Evolutionary conservation across 2,888 invertebrate genomes (phyloP).

Genomic region (Rhamnusium bicolor): DNA sequence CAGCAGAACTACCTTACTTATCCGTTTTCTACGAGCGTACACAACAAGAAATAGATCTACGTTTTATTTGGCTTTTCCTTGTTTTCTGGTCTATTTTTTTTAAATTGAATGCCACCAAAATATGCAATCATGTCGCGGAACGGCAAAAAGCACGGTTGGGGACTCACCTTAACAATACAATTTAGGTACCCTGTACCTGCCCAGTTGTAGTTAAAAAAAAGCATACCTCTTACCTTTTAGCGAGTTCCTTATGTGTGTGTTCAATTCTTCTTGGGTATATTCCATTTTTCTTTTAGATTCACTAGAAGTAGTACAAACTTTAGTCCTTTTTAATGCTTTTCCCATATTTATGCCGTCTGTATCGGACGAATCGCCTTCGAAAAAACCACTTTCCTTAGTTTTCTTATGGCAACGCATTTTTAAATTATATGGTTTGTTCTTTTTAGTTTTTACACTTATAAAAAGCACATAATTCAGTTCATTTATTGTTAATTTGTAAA

Average conservation of each 20-base stretch:
- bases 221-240: conserved; percentile 44
- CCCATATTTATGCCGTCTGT: conserved; percentile 74
- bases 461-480: conserved; percentile 33
- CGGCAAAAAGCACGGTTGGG: no score
- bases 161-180: no score
- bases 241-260: conserved; percentile 57
- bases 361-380: conserved; percentile 82
- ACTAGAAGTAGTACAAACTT: conserved; percentile 66
- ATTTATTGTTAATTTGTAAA: neutral
- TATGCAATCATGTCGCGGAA: no score
- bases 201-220: no score
- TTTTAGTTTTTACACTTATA: conserved; percentile 32
- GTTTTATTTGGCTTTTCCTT: no score
- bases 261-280: conserved; percentile 66
- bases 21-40: no score
- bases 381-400: conserved; percentile 86
- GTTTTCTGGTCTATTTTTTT: no score
- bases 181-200: no score
- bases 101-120: no score
- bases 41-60: no score
- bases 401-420: conserved; percentile 71
- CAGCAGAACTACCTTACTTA: no score
- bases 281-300: conserved; percentile 61
- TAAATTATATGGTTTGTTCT: conserved; percentile 17
- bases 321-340: conserved; percentile 69